A percentile compares a stretch with the other conserved stretches of the same genome.
Conservation (phyloP, 2,113 vertebrate genomes). For the Lepisosteus osseus region DNA sequence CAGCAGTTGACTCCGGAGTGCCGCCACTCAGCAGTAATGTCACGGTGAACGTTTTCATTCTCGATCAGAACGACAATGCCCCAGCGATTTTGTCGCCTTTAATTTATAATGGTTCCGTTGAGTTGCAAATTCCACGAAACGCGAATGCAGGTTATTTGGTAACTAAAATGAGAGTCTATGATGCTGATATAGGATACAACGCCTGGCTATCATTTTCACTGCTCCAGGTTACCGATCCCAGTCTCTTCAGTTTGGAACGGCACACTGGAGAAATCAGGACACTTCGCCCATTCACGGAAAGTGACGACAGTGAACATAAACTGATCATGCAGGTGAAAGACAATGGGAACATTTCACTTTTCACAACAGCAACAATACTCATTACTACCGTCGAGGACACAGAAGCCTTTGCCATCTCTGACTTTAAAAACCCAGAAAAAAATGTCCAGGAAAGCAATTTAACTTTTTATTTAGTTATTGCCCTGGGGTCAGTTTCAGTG, state of each 20-base stretch:
- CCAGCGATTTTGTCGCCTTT: slow-evolving; percentile 34
- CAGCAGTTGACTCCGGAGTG: slow-evolving; percentile 15
- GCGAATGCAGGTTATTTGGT: slow-evolving; percentile 30
- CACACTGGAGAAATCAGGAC: slow-evolving; percentile 32
- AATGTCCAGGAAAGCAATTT: not conserved
- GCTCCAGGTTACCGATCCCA: slow-evolving; percentile 27
- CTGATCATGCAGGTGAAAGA: slow-evolving; percentile 14
- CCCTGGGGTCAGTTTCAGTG: not conserved
- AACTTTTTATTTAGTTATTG: not conserved
- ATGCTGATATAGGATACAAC: slow-evolving; percentile 40
- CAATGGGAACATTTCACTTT: not conserved
- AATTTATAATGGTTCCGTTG: slow-evolving; percentile 28
- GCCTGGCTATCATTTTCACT: slow-evolving; percentile 33
- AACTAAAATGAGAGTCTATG: slow-evolving; percentile 32
- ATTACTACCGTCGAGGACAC: not conserved
- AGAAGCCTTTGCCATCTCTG: not conserved
- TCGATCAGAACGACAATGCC: slow-evolving; percentile 27
- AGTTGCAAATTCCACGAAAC: slow-evolving; percentile 31
- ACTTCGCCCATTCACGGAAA: slow-evolving; percentile 26
- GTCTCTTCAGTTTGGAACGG: slow-evolving; percentile 30
- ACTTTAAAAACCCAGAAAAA: not conserved
- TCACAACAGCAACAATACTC: not conserved
- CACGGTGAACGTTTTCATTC: slow-evolving; percentile 14
- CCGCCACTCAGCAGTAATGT: slow-evolving; percentile 16
- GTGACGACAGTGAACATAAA: slow-evolving; percentile 31